Evolutionary conservation across 2,888 invertebrate genomes (phyloP).

Genomic region (Formica aserva): DNA sequence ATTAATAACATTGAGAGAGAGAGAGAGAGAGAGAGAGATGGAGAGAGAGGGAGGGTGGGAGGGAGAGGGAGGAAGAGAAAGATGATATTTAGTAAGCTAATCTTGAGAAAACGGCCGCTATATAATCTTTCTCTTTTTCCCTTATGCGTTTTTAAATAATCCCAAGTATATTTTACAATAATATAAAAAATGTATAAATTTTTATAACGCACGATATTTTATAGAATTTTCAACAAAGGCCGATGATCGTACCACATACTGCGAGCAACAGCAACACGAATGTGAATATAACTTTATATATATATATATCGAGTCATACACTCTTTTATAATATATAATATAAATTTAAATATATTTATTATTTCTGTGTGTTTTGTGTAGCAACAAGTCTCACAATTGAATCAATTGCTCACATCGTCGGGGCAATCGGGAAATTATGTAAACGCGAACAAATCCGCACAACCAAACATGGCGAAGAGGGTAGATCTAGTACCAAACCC

Average conservation of each 20-base stretch:
- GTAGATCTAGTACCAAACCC: conserved; percentile 18
- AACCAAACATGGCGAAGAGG: neutral
- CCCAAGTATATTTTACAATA: neutral
- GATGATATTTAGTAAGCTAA: neutral
- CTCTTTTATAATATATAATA: neutral
- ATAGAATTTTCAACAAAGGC: conserved; percentile 25
- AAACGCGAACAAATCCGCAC: conserved; percentile 8
- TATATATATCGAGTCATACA: neutral
- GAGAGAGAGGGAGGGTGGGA: no score
- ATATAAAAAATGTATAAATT: neutral
- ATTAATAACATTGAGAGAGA: neutral
- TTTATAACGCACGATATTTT: neutral
- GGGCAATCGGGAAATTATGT: conserved; percentile 22
- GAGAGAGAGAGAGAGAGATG: neutral
- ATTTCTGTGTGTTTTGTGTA: neutral
- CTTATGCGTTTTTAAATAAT: neutral
- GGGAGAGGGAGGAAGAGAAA: neutral
- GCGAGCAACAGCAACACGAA: neutral
- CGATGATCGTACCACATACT: neutral
- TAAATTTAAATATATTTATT: conserved; percentile 1
- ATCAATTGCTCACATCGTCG: neutral
- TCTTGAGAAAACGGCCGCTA: neutral
- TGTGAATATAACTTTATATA: conserved; percentile 10
- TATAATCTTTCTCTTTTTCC: neutral
- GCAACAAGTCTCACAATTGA: conserved; percentile 15